Percentiles rank a stretch among this genome's conserved stretches.
These are phyloP conservation scores for Polyommatus iphigenia DNA, from an alignment of 2,888 invertebrate species.

Conservation along the genomic window DNA sequence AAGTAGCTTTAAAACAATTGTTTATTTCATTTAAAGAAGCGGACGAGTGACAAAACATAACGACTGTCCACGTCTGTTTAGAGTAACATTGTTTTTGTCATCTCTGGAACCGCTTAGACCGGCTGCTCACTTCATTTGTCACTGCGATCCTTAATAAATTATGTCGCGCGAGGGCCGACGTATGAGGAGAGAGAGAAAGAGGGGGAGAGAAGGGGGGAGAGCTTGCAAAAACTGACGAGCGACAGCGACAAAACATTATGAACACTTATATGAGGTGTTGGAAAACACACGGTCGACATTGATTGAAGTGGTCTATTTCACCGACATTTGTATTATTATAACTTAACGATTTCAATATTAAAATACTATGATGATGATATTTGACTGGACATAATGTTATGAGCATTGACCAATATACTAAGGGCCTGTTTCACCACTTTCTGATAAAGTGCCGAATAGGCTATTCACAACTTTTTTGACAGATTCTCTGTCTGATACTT, in stretches of 20 bases:
- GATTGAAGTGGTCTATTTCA: too few relatives aligned
- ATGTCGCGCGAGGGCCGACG: background rate
- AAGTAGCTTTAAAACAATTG: background rate
- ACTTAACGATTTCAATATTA: background rate
- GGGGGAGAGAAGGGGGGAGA: background rate
- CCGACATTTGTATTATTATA: background rate
- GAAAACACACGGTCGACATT: background rate
- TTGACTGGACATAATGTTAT: background rate
- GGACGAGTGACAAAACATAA: background rate
- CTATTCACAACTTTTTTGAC: too few relatives aligned
- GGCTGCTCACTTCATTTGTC: conserved; percentile 30
- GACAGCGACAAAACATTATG: conserved; percentile 5
- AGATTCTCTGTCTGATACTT: too few relatives aligned
- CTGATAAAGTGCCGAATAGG: too few relatives aligned
- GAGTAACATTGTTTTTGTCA: conserved; percentile 24
- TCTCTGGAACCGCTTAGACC: conserved; percentile 3
- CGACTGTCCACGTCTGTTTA: background rate
- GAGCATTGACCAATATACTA: too few relatives aligned
- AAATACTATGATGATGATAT: background rate
- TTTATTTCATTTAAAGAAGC: conserved; percentile 13
- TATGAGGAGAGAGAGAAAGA: background rate
- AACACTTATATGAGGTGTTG: background rate
- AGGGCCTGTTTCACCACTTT: too few relatives aligned
- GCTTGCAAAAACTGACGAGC: conserved; percentile 3
- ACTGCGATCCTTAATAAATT: conserved; percentile 25